These are phyloP conservation scores for Neogale vison DNA, from an alignment of 2,113 vertebrate species.

Conservation along the genomic window DNA sequence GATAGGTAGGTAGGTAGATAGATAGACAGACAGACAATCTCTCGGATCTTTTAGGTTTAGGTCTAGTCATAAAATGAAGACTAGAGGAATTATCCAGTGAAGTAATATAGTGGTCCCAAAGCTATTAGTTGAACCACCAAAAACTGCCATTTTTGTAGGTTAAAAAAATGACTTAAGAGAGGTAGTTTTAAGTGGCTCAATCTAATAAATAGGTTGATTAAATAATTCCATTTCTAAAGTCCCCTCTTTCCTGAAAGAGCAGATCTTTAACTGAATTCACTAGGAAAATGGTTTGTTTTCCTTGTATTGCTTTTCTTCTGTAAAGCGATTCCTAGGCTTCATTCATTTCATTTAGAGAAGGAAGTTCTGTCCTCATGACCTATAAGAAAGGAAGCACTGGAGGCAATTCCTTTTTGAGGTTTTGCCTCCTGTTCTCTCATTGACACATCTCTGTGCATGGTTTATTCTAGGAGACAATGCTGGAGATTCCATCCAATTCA, in stretches of 20 bases:
- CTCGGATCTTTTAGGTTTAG: not conserved
- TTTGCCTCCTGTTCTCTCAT: not conserved
- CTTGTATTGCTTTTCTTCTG: not conserved
- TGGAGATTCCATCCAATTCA: not conserved
- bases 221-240: conserved; percentile 22
- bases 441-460: not conserved
- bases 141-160: conserved; percentile 13
- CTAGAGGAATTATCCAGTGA: not conserved
- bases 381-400: conserved; percentile 1
- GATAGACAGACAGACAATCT: not conserved
- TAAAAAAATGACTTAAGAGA: not conserved
- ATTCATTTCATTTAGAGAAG: conserved; percentile 19
- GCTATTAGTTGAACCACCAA: not conserved
- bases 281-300: not conserved
- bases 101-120: not conserved
- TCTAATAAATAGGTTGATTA: not conserved
- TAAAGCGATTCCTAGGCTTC: not conserved
- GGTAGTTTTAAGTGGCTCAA: not conserved
- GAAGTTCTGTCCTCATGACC: not conserved
- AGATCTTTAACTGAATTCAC: not conserved
- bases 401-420: not conserved
- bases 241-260: not conserved
- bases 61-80: not conserved
- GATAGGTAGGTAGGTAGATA: not conserved
- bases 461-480: conserved; percentile 37